Base-by-base conservation (phyloP, 2,888 invertebrate genomes). In the Kryphioiulus occultus region DNA sequence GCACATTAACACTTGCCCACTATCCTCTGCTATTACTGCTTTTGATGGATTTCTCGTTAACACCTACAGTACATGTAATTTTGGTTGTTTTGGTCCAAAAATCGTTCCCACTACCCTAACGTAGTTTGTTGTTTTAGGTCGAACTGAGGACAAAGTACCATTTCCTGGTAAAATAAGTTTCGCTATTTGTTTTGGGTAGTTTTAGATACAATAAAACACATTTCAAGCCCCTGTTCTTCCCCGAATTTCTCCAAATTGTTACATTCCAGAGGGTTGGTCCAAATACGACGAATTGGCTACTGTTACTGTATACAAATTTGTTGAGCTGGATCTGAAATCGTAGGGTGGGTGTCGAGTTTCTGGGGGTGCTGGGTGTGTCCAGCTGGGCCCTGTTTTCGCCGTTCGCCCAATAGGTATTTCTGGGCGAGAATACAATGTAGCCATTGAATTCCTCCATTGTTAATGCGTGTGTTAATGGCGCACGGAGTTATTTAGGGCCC, bases 401-500 rank as follows among this genome's bases (percentile, higher is more conserved):
- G 26, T 68, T 22, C n/a, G n/a, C 59, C 4, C 3, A 17, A 59
- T n/a, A 22, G 59, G 59, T 68, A 5, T 68, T 26, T 26, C 68
- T 68, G 68, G 68, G n/a, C 22, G 22, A 68, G 68, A 68, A 68
- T 68, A 68, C 68, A 68, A 68, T 68, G 68, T 68, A 26, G 12
- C 68, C 26, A 68, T 68, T 68, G 68, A 68, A 68, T 68, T 47
- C 68, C 12, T 68, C 9, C 12, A 26, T 68, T 68, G 68, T 22
- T 26, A 68, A 68, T 68, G 68, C 68, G 12, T 26, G 68, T 68
- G 68, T 68, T 68, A 68, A n/a, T 7, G 68, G 68, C 68, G 22
- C 26, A 68, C 12, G 68, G 68, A 68, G 68, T 68, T 68, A 68
- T 68, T 68, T 68, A 68, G 68, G 68, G 68, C 68, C 68, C 68